Evolutionary conservation across 2,113 vertebrate species (phyloP).

Genomic region (Limanda limanda): DNA sequence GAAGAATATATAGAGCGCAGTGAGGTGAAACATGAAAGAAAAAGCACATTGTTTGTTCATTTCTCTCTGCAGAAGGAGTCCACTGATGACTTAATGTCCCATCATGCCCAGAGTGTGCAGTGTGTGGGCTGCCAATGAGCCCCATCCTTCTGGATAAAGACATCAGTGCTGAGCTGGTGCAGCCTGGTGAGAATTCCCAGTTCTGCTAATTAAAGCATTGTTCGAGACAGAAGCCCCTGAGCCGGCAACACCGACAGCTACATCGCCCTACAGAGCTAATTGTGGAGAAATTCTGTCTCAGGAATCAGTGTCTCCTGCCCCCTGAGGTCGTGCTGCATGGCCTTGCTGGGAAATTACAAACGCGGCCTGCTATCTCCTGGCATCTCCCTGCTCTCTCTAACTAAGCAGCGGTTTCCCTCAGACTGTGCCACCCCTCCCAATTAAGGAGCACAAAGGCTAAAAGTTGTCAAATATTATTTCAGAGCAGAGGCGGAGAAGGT

Average conservation of each 20-base stretch:
- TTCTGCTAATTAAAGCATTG: constrained; percentile 72
- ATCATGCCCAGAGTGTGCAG: constrained; percentile 12
- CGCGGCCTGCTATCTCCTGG: constrained; percentile 37
- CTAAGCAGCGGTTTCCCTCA: constrained; percentile 45
- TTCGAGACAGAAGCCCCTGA: constrained; percentile 52
- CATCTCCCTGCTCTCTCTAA: constrained; percentile 30
- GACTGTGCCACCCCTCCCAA: constrained; percentile 36
- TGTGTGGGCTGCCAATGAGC: constrained; percentile 30
- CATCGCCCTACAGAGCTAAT: constrained; percentile 65
- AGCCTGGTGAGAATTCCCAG: constrained; percentile 66
- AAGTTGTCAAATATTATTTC: constrained; percentile 48
- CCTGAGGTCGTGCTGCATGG: constrained; percentile 11
- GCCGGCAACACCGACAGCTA: constrained; percentile 56
- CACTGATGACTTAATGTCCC: constrained; percentile 25
- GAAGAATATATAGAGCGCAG: not conserved
- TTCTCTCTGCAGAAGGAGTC: constrained; percentile 12
- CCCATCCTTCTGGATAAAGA: constrained; percentile 51
- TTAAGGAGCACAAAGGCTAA: constrained; percentile 58
- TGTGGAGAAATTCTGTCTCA: constrained; percentile 61
- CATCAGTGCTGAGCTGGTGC: constrained; percentile 52
- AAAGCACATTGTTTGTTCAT: not conserved
- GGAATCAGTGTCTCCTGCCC: constrained; percentile 37
- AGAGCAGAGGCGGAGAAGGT: constrained; percentile 10
- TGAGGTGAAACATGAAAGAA: constrained; percentile 7
- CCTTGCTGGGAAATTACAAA: constrained; percentile 56